phyloP scores from a whole-genome alignment of 2,888 invertebrate species.

The Ennomos erosarius region DNA sequence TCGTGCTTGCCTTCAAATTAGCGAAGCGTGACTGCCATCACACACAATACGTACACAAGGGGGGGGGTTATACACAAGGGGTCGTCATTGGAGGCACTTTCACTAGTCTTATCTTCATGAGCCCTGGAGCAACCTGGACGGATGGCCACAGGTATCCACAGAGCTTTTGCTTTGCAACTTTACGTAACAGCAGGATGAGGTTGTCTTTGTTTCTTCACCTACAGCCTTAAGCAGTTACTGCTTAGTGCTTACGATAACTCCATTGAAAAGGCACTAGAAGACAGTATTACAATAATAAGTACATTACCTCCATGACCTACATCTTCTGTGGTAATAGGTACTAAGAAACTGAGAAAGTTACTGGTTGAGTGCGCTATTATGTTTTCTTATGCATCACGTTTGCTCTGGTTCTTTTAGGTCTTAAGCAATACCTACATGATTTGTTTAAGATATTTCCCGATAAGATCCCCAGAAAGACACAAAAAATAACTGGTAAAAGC shows the following conservation, averaged over 20 bases:
- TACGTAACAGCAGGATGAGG: slow-evolving; percentile 33
- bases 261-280: slow-evolving; percentile 12
- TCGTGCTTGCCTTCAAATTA: slow-evolving; percentile 71
- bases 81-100: slow-evolving; percentile 60
- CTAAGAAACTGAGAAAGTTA: slow-evolving; percentile 18
- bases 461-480: slow-evolving; percentile 6
- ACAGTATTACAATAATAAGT: not conserved
- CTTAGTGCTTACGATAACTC: slow-evolving; percentile 30
- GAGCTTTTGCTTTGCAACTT: slow-evolving; percentile 37
- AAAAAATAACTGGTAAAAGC: slow-evolving; percentile 2
- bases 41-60: slow-evolving; percentile 57
- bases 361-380: slow-evolving; percentile 12
- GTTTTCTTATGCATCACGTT: slow-evolving; percentile 27
- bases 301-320: slow-evolving; percentile 8
- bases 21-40: slow-evolving; percentile 69
- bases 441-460: slow-evolving; percentile 21
- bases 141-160: slow-evolving; percentile 42
- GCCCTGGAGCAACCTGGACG: slow-evolving; percentile 42
- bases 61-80: slow-evolving; percentile 45
- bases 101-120: slow-evolving; percentile 62
- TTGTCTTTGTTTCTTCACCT: slow-evolving; percentile 44
- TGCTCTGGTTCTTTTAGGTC: slow-evolving; percentile 18
- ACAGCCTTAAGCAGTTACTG: slow-evolving; percentile 42
- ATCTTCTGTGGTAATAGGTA: slow-evolving; percentile 11
- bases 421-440: slow-evolving; percentile 13